Percentiles rank a stretch among this genome's conserved stretches.
Conservation (phyloP, 2,797 vertebrate genomes). For the Pantherophis vulpinus region DNA sequence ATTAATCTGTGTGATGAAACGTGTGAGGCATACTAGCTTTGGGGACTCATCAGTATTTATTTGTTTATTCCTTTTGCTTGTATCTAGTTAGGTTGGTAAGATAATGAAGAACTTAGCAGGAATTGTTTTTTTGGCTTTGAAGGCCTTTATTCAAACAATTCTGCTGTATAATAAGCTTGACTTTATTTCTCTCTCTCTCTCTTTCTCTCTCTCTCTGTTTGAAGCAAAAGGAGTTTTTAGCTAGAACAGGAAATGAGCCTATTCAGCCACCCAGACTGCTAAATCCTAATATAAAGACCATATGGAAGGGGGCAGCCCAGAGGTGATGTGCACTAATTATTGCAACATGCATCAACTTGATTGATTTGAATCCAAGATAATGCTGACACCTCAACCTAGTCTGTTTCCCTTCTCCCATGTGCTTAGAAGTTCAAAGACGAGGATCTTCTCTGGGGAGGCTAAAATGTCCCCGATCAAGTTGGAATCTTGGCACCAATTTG, state of each 20-base stretch:
- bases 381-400: constrained; percentile 58
- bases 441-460: constrained; percentile 50
- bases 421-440: constrained; percentile 69
- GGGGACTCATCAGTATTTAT: not conserved
- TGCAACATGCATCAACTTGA: constrained; percentile 65
- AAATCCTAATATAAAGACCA: constrained; percentile 67
- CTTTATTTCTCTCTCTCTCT: constrained; percentile 36
- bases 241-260: constrained; percentile 69
- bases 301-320: constrained; percentile 60
- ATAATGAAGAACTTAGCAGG: constrained; percentile 11
- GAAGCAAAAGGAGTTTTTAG: constrained; percentile 53
- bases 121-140: constrained; percentile 12
- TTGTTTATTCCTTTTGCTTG: not conserved
- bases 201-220: constrained; percentile 44
- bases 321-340: constrained; percentile 62
- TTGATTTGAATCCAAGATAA: constrained; percentile 69
- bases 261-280: constrained; percentile 62
- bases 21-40: not conserved
- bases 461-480: constrained; percentile 49
- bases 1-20: too few relatives aligned
- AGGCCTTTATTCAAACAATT: constrained; percentile 34
- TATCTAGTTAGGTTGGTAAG: constrained; percentile 10
- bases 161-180: constrained; percentile 52
- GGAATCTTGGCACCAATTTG: constrained; percentile 49
- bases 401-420: constrained; percentile 35